These are phyloP conservation scores for Falco berigora DNA, from an alignment of 2,797 vertebrate genomes.

Conservation along the genomic window DNA sequence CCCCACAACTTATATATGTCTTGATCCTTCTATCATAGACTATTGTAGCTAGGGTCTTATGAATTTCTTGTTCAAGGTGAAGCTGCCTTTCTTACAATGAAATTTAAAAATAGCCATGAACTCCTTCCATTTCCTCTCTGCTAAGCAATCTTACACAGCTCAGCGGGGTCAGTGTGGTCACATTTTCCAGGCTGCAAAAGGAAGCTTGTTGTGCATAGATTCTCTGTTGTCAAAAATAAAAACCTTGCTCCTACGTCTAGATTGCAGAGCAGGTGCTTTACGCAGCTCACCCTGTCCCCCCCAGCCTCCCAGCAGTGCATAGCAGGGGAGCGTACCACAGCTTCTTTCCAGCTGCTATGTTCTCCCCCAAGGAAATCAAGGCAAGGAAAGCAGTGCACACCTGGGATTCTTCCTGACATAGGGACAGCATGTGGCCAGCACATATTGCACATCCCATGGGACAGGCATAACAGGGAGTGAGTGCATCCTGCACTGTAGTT, in stretches of 20 bases:
- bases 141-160: background rate
- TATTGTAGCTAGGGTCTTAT: background rate
- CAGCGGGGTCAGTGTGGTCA: background rate
- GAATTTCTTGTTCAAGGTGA: background rate
- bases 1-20: background rate
- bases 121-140: background rate
- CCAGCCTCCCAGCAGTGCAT: background rate
- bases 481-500: background rate
- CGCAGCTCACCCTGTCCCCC: accelerated
- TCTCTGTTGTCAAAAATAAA: background rate
- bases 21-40: background rate
- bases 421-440: background rate
- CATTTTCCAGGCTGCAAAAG: background rate
- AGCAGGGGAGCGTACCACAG: background rate
- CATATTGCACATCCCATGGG: background rate
- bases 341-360: background rate
- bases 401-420: background rate
- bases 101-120: slow-evolving; percentile 15
- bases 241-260: background rate
- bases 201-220: background rate
- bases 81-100: background rate
- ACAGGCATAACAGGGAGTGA: background rate
- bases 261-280: background rate
- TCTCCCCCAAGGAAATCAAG: background rate
- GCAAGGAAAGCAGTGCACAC: background rate